Conservation (phyloP, 2,797 vertebrate genomes). For the Pelodytes ibericus region DNA sequence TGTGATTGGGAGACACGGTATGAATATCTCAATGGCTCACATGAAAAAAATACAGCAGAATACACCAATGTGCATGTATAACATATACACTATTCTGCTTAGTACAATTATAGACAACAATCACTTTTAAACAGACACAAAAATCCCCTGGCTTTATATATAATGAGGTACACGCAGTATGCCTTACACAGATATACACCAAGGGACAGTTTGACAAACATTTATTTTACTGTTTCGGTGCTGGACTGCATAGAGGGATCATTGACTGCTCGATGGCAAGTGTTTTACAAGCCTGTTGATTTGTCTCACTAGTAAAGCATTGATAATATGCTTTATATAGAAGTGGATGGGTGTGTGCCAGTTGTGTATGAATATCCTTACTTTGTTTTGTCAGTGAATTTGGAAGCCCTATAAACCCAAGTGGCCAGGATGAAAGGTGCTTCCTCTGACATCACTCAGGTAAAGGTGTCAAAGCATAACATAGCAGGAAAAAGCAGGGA, state of each 20-base stretch:
- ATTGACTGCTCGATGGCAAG: too few species aligned
- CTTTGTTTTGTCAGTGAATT: not conserved
- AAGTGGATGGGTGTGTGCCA: not conserved
- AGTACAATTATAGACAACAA: not conserved
- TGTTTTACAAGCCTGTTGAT: too few species aligned
- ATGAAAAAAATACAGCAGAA: not conserved
- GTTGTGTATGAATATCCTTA: too few species aligned
- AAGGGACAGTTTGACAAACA: too few species aligned
- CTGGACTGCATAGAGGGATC: too few species aligned
- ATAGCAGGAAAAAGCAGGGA: conserved; percentile 30
- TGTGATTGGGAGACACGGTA: not conserved
- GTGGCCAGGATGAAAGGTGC: conserved; percentile 15
- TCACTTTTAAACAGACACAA: too few species aligned
- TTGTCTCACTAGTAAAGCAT: too few species aligned
- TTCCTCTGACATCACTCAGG: conserved; percentile 6
- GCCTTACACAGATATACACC: not conserved
- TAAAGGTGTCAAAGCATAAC: conserved; percentile 22
- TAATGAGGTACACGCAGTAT: not conserved
- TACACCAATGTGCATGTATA: not conserved
- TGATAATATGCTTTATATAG: not conserved
- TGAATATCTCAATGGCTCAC: not conserved
- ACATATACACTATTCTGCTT: not conserved
- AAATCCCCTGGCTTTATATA: too few species aligned
- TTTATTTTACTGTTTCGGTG: too few species aligned
- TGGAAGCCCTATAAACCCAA: not conserved